These are phyloP conservation scores for Julus scandinavius DNA, from an alignment of 2,888 invertebrate genomes.

Conservation along the genomic window DNA sequence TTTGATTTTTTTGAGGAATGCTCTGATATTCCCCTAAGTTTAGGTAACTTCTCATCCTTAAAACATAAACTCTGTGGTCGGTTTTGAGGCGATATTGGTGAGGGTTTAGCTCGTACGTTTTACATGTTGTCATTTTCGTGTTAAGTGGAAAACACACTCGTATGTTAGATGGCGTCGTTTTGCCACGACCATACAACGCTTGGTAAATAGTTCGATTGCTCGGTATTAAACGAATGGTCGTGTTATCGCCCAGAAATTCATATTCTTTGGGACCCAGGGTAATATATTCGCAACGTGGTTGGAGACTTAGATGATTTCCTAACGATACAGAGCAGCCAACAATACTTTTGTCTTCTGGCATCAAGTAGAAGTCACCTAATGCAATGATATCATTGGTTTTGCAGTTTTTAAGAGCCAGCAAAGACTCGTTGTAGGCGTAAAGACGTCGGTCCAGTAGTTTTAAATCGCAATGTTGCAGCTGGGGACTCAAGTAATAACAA, in stretches of 20 bases:
- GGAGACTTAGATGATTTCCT: neutral
- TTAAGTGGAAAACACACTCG: slow-evolving; percentile 50
- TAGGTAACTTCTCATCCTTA: neutral
- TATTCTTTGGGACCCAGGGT: neutral
- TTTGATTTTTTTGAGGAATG: neutral
- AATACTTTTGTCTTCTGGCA: neutral
- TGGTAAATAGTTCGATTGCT: neutral
- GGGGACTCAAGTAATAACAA: slow-evolving; percentile 51
- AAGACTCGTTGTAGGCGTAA: neutral
- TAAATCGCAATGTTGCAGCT: slow-evolving; percentile 50
- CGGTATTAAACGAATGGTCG: neutral
- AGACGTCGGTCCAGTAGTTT: neutral
- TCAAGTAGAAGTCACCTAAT: slow-evolving; percentile 40
- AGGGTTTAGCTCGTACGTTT: neutral
- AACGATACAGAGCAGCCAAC: neutral
- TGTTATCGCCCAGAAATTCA: slow-evolving; percentile 45
- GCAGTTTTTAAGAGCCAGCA: neutral
- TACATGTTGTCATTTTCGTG: slow-evolving; percentile 28
- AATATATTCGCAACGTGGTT: slow-evolving; percentile 48
- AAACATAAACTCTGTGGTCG: slow-evolving; percentile 17
- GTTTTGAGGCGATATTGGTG: neutral
- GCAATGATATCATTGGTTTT: neutral
- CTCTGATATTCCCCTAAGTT: slow-evolving; percentile 11
- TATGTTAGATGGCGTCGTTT: neutral
- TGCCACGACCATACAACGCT: neutral